Evolutionary conservation across 2,797 vertebrate genomes (phyloP), one percentile per base, ranked within the genome.

Genomic region (Molossus molossus): DNA sequence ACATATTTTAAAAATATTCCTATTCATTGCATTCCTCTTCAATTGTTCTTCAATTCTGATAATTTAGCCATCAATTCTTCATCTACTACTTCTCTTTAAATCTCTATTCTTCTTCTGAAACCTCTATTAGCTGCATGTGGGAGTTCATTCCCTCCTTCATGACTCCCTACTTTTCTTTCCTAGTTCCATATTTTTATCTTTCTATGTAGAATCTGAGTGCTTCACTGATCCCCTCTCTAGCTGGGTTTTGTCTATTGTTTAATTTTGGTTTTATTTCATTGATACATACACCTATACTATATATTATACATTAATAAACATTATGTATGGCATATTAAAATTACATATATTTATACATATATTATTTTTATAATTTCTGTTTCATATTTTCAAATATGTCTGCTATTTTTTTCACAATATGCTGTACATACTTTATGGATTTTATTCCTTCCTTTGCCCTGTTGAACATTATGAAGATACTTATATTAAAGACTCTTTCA

Each of bases 241-340:
- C 23, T 60, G 13, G 40, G 53, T 40, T 45, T 77, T 81, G 20
- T 76, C 37, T 91, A 53, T 25, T 94, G 40, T 58, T 73, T 73
- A 20, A 75, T 55, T 90, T 84, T 80, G 48, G 14, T 91, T 83
- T 65, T 45, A 62, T 84, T 92, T 86, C 72, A 85, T 58, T 90
- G 40, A 11, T 33, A 84, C 6, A 79, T 5, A 87, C 9, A 82
- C 10, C 58, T 14, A 73, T 62, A 69, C 67, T 11, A 73, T 55
- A 45, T 60, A 53, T 55, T 25, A 23, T 23, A 20, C 37, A 75
- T 53, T 18, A 73, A 33, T 6, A 18, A 13, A 85, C 45, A 33
- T 33, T 79, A 75, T 48, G 40, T 67, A 60, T 14, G 12, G 60
- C 7, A 70, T 70, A 62, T 58, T 83, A 72, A 91, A 90, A 83